phyloP scores from a whole-genome alignment of 2,113 vertebrate genomes.

The Aix galericulata region DNA sequence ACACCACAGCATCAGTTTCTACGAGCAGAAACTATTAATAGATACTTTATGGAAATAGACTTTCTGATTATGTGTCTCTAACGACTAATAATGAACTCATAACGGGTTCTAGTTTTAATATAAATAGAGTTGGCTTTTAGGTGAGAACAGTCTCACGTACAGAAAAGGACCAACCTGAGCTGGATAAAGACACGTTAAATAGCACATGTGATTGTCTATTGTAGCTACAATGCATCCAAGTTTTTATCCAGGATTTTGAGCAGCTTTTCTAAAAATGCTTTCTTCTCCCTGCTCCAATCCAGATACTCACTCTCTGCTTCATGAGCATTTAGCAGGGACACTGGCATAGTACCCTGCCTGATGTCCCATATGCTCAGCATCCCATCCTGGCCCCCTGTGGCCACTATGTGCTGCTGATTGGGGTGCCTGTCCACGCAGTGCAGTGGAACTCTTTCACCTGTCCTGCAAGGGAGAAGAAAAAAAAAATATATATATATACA shows the following conservation, averaged over 20 bases:
- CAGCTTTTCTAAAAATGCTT: not conserved
- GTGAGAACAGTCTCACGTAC: not conserved
- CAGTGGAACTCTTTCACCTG: conserved; percentile 90
- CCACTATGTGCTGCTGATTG: conserved; percentile 95
- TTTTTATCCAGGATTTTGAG: not conserved
- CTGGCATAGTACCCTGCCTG: conserved; percentile 87
- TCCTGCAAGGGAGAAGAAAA: conserved; percentile 67
- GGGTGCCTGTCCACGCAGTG: conserved; percentile 97
- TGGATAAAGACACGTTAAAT: not conserved
- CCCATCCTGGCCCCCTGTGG: conserved; percentile 94
- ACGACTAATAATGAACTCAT: not conserved
- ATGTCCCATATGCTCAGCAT: conserved; percentile 98
- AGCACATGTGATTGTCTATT: not conserved
- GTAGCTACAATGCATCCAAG: not conserved
- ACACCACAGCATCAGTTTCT: not conserved
- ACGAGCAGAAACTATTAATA: not conserved
- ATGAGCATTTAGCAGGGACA: conserved; percentile 94
- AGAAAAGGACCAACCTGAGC: not conserved
- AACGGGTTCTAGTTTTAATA: not conserved
- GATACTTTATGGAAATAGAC: not conserved
- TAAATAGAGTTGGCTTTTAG: not conserved
- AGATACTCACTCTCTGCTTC: conserved; percentile 91
- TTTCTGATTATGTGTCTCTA: not conserved
- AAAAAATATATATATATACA: not conserved
- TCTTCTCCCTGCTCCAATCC: not conserved